Evolutionary conservation across 2,797 vertebrate genomes (phyloP), one percentile per base, ranked within the genome.

Genomic region (Sparidentex hasta): DNA sequence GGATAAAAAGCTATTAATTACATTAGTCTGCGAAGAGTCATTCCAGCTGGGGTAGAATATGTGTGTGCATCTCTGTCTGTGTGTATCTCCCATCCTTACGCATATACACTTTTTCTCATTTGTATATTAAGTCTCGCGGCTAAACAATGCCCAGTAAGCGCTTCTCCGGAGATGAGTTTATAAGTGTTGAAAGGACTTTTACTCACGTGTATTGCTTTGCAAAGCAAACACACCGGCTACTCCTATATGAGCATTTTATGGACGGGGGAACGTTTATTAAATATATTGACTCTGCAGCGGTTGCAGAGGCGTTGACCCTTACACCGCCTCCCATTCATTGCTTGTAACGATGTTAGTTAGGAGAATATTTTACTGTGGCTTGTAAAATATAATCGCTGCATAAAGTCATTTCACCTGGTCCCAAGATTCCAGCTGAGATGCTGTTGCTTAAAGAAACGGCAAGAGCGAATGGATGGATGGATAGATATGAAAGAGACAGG

Each of bases 1-100:
- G 94, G 94, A 95, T 95, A 95, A 93, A 95, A 95, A 94, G 87
- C 93, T 94, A 95, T 96, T 95, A 96, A 96, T 95, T 95, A 94
- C 94, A 95, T 95, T 94, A 95, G 93, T 87, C 92, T 90, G 90
- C 80, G 66, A 93, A 94, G 90, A 91, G 92, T 91, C 93, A 94
- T 93, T 92, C 85, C 87, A 90, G 90, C 93, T 94, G 91, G 89
- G 91, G 91, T 88, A 88, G 86, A 87, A 71, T 73, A 50, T 74
- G 76, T 61, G 86, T 79, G 89, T 82, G 66, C 85, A 23, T 84
- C 70, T 82, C 25, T 25, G 72, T 74, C 71, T 87, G 78, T 91
- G 88, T 84, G 76, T 65, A 63, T 87, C 76, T 57, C 56, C 65
- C 78, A 59, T 90, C 73, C 83, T 85, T 80, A 59, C 70, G 50